Evolutionary conservation across 2,113 vertebrate genomes (phyloP).

Genomic region (Mirounga angustirostris): DNA sequence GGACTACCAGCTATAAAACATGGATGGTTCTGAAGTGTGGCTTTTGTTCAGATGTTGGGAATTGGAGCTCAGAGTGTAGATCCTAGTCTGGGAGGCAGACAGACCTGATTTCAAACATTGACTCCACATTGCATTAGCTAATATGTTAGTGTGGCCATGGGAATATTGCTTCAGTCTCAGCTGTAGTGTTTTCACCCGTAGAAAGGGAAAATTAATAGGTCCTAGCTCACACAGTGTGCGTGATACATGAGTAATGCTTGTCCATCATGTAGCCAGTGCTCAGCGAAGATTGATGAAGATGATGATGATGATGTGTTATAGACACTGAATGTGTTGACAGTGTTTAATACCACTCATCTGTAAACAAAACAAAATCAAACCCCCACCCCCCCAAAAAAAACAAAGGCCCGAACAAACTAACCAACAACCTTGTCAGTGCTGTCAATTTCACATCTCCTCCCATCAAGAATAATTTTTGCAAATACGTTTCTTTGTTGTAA

Average conservation of each 20-base stretch:
- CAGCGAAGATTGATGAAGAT: background rate
- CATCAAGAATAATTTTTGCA: background rate
- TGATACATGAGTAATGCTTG: background rate
- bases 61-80: background rate
- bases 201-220: background rate
- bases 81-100: no score
- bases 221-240: background rate
- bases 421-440: background rate
- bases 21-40: background rate
- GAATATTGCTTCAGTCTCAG: background rate
- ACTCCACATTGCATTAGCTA: background rate
- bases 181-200: background rate
- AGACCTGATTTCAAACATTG: background rate
- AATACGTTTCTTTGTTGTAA: background rate
- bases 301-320: accelerated
- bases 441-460: background rate
- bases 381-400: background rate
- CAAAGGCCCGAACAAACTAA: background rate
- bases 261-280: background rate
- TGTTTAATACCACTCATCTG: background rate
- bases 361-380: background rate
- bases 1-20: background rate
- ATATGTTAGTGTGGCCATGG: no score
- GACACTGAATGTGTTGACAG: background rate
- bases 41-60: background rate